Percentiles rank a stretch among this genome's conserved stretches.
Evolutionary conservation across 2,113 vertebrate genomes (phyloP).

Genomic region (Sigmodon hispidus): DNA sequence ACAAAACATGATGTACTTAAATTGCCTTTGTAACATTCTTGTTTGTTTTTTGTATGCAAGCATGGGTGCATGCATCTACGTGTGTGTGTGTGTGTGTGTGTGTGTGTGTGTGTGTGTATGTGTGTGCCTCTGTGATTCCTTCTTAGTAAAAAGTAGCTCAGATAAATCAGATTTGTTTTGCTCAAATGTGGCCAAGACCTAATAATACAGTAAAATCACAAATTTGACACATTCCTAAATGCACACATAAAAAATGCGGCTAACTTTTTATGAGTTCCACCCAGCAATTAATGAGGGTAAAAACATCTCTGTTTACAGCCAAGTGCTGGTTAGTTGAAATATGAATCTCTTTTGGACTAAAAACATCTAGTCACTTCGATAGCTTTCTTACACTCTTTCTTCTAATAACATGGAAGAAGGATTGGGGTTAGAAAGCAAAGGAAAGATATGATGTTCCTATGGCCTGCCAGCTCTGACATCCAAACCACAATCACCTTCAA

Average conservation of each 20-base stretch:
- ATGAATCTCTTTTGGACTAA: not conserved
- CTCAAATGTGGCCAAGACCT: not conserved
- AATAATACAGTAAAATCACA: not conserved
- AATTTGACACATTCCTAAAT: not conserved
- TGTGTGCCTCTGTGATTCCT: not conserved
- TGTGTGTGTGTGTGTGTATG: not conserved
- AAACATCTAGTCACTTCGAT: not conserved
- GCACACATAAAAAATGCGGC: not conserved
- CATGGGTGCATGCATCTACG: too few species aligned
- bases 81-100: not conserved
- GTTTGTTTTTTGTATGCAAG: not conserved
- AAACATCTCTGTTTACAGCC: not conserved
- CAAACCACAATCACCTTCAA: not conserved
- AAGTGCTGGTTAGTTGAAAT: not conserved
- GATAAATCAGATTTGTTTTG: not conserved
- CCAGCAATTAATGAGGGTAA: not conserved
- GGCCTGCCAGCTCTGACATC: not conserved
- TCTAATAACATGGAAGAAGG: not conserved
- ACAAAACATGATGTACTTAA: not conserved
- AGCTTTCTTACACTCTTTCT: not conserved
- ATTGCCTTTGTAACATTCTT: not conserved
- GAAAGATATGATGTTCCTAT: not conserved
- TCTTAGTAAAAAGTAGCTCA: not conserved
- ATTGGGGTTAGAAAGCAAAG: not conserved
- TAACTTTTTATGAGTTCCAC: not conserved